Conservation (phyloP, 2,113 vertebrate genomes). For the Gnathonemus echidnorhynchus region DNA sequence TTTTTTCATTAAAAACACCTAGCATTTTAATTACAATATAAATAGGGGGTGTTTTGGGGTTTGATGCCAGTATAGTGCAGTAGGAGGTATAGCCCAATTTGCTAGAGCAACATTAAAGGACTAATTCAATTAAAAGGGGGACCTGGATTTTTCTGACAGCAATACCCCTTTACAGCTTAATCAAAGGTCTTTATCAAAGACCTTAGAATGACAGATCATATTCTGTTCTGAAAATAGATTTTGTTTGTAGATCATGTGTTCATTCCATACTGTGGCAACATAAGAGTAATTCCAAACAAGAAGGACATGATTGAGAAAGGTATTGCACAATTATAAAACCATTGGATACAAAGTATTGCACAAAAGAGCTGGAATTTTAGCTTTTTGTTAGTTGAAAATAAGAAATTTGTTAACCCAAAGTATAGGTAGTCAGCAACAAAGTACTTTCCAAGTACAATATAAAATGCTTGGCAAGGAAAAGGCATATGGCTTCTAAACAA, state of each 20-base stretch:
- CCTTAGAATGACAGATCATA: background rate
- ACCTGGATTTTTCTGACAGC: background rate
- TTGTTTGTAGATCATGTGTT: slow-evolving; percentile 12
- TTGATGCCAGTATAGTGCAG: background rate
- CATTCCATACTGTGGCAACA: background rate
- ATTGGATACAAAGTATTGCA: slow-evolving; percentile 45
- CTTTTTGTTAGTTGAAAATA: slow-evolving; percentile 35
- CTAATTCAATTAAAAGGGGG: background rate
- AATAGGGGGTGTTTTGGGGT: background rate
- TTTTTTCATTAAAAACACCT: background rate
- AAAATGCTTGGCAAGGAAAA: slow-evolving; percentile 47
- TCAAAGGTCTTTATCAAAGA: background rate
- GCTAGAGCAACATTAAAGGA: background rate
- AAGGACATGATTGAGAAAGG: background rate
- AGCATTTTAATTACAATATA: background rate
- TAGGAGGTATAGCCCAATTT: too few relatives aligned
- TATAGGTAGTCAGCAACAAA: slow-evolving; percentile 34
- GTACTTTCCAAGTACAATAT: slow-evolving; percentile 35
- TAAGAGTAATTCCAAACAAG: slow-evolving; percentile 14
- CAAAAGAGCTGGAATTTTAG: slow-evolving; percentile 38
- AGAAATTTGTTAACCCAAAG: slow-evolving; percentile 35
- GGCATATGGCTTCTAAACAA: slow-evolving; percentile 54
- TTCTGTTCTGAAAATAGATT: background rate
- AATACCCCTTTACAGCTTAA: background rate
- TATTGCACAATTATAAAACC: background rate